Evolutionary conservation across 2,113 vertebrate species (phyloP), one percentile per base, ranked within the genome.

Genomic region (Corythoichthys intestinalis): DNA sequence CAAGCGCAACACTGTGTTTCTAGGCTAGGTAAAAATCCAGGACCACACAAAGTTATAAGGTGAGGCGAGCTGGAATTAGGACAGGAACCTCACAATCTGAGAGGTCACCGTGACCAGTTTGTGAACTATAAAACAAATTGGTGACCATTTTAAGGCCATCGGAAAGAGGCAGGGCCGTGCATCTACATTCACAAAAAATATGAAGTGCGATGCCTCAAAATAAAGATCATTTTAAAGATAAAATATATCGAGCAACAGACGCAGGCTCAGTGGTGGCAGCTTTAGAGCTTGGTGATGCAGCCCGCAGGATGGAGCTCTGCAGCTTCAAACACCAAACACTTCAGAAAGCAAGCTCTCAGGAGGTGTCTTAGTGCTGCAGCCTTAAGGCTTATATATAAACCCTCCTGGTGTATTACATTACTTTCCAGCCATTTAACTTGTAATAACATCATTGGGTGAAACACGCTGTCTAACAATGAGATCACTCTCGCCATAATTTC

Each of bases 391-490:
- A 54, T 54, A 54, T 52, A 52, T 15, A 54, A 6, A 54, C n/a
- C 28, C 11, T 17, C 53, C 20, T 34, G 70, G 69, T 47, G 66
- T 81, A 85, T 80, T 74, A 69, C 41, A 63, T 68, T 74, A 80
- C 81, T 82, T 83, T 81, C 75, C 57, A 81, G 58, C 34, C 69
- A 66, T 76, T 75, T 50, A 77, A 79, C 78, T 85, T 83, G 20
- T 85, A 84, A 83, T 83, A 78, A 80, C 70, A 73, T 70, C 71
- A 64, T 82, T 74, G 48, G 41, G 72, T 64, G 67, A 78, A 67
- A 46, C 59, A 44, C 69, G 65, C 76, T 67, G 73, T 52, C 67
- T 83, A 75, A 76, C 71, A 79, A 59, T 77, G 65, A 73, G 72
- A 0, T 2, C 5, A 9, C 20, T 3, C 53, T 54, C 20, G 20